Percentiles rank a stretch among this genome's conserved stretches.
Evolutionary conservation across 1,140 invertebrate genomes (phyloP).

Genomic region (Neuroterus valhalla): DNA sequence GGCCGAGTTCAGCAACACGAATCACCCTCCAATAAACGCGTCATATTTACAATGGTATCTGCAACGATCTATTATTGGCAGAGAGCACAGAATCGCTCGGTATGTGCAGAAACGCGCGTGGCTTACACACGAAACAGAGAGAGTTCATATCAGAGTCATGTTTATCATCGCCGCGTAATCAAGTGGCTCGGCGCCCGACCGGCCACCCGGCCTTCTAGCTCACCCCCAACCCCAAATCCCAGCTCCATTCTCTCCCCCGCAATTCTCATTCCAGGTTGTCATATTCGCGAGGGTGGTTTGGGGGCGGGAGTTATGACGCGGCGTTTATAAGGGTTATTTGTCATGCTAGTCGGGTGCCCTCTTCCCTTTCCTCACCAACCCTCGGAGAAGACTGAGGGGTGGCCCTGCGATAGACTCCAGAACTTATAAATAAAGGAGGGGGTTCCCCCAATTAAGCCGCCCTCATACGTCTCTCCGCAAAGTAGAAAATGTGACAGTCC

Average conservation of each 20-base stretch:
- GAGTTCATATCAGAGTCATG: constrained; percentile 71
- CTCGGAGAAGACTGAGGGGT: constrained; percentile 48
- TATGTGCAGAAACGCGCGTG: constrained; percentile 19
- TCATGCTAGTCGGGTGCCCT: constrained; percentile 56
- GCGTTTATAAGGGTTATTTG: constrained; percentile 75
- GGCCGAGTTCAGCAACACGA: constrained; percentile 8
- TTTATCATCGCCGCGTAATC: constrained; percentile 72
- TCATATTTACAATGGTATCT: constrained; percentile 66
- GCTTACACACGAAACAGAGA: constrained; percentile 38
- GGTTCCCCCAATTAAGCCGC: constrained; percentile 69
- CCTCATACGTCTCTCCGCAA: constrained; percentile 70
- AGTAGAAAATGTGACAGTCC: constrained; percentile 72
- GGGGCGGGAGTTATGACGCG: constrained; percentile 62
- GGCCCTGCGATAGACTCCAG: constrained; percentile 61
- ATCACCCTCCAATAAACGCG: constrained; percentile 53
- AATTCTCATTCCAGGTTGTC: constrained; percentile 67
- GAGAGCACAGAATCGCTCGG: constrained; percentile 18
- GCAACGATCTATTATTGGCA: constrained; percentile 61
- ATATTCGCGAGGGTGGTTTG: constrained; percentile 50
- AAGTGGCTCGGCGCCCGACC: constrained; percentile 56
- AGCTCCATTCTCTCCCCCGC: constrained; percentile 20
- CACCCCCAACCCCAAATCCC: background rate
- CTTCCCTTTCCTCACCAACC: constrained; percentile 33
- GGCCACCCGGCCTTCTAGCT: background rate
- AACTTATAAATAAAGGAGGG: constrained; percentile 73